Conservation (phyloP, 2,888 invertebrate genomes). For the Zootermopsis nevadensis region DNA sequence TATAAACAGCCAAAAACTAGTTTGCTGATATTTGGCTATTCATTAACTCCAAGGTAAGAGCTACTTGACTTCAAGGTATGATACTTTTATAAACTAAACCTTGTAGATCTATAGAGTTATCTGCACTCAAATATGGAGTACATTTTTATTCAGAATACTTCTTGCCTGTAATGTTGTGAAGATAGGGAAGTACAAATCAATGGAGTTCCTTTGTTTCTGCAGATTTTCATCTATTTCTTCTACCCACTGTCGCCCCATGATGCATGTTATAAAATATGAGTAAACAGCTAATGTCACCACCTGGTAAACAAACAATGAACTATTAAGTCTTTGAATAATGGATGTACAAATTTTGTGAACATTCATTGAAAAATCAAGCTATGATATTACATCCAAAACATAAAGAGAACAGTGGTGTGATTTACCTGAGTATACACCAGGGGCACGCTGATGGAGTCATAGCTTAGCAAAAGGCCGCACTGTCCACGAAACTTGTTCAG, state of each 20-base stretch:
- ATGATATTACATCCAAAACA: too few species aligned
- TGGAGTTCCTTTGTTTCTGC: slow-evolving; percentile 61
- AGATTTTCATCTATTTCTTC: slow-evolving; percentile 62
- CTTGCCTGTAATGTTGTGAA: slow-evolving; percentile 87
- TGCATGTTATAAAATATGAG: slow-evolving; percentile 88
- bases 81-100: too few species aligned
- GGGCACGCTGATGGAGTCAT: slow-evolving; percentile 83
- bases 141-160: too few species aligned
- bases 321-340: too few species aligned
- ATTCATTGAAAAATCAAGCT: too few species aligned
- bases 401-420: not conserved
- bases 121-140: too few species aligned
- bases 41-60: too few species aligned
- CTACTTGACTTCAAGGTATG: too few species aligned
- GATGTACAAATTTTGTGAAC: too few species aligned
- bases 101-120: too few species aligned
- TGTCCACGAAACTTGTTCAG: slow-evolving; percentile 85
- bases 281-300: slow-evolving; percentile 94
- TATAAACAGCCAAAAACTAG: too few species aligned
- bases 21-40: too few species aligned
- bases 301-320: slow-evolving; percentile 56
- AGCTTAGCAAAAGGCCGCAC: slow-evolving; percentile 80
- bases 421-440: slow-evolving; percentile 81
- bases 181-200: slow-evolving; percentile 90
- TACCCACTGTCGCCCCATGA: slow-evolving; percentile 90